Base-by-base conservation (phyloP, 2,888 invertebrate genomes). In the Caenorhabditis becei region DNA sequence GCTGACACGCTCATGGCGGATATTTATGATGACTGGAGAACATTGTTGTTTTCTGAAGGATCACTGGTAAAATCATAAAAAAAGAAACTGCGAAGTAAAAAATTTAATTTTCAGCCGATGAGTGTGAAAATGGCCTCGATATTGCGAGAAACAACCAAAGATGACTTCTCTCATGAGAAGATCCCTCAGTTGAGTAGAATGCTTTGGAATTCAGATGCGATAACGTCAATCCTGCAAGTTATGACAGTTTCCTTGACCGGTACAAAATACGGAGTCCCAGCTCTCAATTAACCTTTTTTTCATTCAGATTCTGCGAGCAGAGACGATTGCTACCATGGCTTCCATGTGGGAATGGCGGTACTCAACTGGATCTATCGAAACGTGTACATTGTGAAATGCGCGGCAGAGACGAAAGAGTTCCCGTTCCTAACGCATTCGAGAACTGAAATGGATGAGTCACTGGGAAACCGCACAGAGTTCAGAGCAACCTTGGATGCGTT, bases 321-420 rank as follows among this genome's bases (percentile, higher is more conserved):
- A 32, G 66, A 66, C 11, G 75, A 75, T 1, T 49, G 66, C 18
- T 66, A 66, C 24, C 63, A 61, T 18, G 75, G 66, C 11, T 75
- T 66, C 16, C 66, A 75, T 20, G 59, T 75, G 7, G 75, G 59
- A 7, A 59, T 75, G 75, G 20, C 75, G 0, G 53, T 66, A 18
- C 53, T 75, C 18, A 75, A 75, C 44, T 75, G 75, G 75, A 32
- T 75, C 3, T 75, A 75, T n/a, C 37, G 75, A 18, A 66, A 66
- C 16, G 66, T 75, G 26, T 66, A 41, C 26, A 75, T 65, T 23
- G 74, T 58, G 18, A 58, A 59, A 74, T 51, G 74, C 0, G 74
- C 74, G 1, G 74, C 66, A 1, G 75, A 75, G 20, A 75, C 75
- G 0, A 66, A 66, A 7, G 66, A 75, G 23, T 53, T 75, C 23